Conservation (phyloP, 2,113 vertebrate species). For the Triplophysa dalaica region DNA sequence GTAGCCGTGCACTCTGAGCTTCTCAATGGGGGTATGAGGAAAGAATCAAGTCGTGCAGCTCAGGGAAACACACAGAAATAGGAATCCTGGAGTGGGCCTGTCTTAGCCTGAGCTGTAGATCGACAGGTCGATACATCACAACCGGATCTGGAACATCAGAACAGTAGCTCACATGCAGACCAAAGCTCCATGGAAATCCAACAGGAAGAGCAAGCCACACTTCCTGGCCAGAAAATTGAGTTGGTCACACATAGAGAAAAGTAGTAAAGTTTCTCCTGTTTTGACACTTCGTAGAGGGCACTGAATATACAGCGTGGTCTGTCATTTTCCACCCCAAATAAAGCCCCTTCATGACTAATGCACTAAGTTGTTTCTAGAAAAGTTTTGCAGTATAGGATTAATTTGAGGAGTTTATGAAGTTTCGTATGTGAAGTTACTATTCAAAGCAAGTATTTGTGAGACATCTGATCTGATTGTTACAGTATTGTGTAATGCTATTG, state of each 20-base stretch:
- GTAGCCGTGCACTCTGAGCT: constrained; percentile 26
- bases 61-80: constrained; percentile 49
- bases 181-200: constrained; percentile 18
- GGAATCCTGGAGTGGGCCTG: constrained; percentile 52
- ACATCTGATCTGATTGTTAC: background rate
- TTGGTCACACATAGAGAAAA: constrained; percentile 35
- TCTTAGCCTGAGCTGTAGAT: constrained; percentile 53
- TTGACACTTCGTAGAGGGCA: constrained; percentile 27
- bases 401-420: background rate
- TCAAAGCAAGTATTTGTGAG: background rate
- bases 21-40: constrained; percentile 19
- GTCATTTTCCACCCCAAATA: background rate
- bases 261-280: constrained; percentile 36
- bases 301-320: background rate
- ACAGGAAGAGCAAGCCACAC: constrained; percentile 16
- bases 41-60: constrained; percentile 40
- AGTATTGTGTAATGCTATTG: background rate
- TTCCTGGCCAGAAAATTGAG: constrained; percentile 22
- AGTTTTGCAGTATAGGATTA: background rate
- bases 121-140: constrained; percentile 47
- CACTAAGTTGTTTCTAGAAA: background rate
- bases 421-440: too few relatives aligned
- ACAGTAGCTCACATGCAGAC: constrained; percentile 5
- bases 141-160: constrained; percentile 22
- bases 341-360: background rate